Conservation (phyloP, 2,113 vertebrate species). For the human (Homo sapiens) region GRCh38 chr11:28602501-28603000, state of each 20-base stretch:
- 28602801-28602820: background rate
- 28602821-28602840: background rate
- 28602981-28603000: background rate
- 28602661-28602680: background rate
- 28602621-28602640: background rate
- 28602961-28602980: background rate
- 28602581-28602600: background rate
- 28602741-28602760: background rate
- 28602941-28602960: background rate
- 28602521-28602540: background rate
- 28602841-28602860: slow-evolving; percentile 32
- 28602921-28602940: background rate
- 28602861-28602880: background rate
- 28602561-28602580: background rate
- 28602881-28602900: background rate
- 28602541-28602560: background rate
- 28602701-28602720: background rate
- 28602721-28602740: background rate
- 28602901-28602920: background rate
- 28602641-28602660: background rate
- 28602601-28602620: background rate
- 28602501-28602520: background rate
- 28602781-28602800: background rate
- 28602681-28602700: background rate
- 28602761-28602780: background rate